These are phyloP conservation scores for Priocnemis perturbator DNA, from an alignment of 2,888 invertebrate genomes.

Conservation along the genomic window DNA sequence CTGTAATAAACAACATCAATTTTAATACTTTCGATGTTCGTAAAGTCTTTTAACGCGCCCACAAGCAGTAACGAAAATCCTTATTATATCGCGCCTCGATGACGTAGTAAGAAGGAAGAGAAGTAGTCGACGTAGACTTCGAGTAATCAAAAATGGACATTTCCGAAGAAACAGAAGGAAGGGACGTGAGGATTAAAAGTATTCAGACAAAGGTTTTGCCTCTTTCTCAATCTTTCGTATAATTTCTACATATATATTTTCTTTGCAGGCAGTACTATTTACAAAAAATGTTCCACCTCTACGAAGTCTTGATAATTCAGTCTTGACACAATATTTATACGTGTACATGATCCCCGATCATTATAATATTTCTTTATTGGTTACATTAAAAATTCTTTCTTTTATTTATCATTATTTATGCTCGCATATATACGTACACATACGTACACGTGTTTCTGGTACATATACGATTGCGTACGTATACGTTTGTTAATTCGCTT, in stretches of 20 bases:
- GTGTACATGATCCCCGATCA: constrained; percentile 56
- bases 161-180: constrained; percentile 20
- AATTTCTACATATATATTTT: constrained; percentile 65
- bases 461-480: too few relatives aligned
- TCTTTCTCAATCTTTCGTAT: constrained; percentile 54
- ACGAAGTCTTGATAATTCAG: constrained; percentile 71
- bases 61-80: too few relatives aligned
- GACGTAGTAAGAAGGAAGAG: too few relatives aligned
- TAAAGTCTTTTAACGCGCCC: too few relatives aligned
- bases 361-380: constrained; percentile 37
- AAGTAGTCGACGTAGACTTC: too few relatives aligned
- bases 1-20: too few relatives aligned
- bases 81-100: too few relatives aligned
- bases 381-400: constrained; percentile 41
- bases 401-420: constrained; percentile 19
- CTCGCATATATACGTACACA: constrained; percentile 14
- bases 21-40: too few relatives aligned
- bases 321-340: constrained; percentile 68
- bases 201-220: constrained; percentile 7
- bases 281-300: constrained; percentile 69
- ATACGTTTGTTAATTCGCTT: too few relatives aligned
- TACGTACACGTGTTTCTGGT: background rate
- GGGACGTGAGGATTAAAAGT: constrained; percentile 23
- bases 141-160: too few relatives aligned
- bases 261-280: constrained; percentile 67